Conservation (phyloP, 2,888 invertebrate species). For the Dilophus febrilis region DNA sequence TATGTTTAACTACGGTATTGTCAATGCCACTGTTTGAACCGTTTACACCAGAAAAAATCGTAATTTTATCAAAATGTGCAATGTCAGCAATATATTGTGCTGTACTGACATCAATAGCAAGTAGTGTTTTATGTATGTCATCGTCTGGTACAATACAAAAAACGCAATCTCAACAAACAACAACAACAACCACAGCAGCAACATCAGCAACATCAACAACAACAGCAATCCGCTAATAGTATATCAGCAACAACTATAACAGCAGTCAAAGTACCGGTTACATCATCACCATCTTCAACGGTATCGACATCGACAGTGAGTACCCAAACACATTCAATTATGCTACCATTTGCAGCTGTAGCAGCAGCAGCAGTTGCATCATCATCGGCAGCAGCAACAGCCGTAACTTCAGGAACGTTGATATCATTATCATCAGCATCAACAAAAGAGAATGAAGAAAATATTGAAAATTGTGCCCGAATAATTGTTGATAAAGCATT, state of each 20-base stretch:
- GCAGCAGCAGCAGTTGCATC: neutral
- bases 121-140: constrained; percentile 40
- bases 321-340: constrained; percentile 7
- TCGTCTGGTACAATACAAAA: constrained; percentile 21
- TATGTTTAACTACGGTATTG: constrained; percentile 60
- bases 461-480: constrained; percentile 53
- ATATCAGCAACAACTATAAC: too few relatives aligned
- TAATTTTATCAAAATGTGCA: constrained; percentile 63
- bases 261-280: too few relatives aligned
- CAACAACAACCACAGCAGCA: constrained; percentile 11
- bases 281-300: constrained; percentile 11
- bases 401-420: too few relatives aligned
- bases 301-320: constrained; percentile 1
- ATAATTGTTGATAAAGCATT: constrained; percentile 76
- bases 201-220: constrained; percentile 2
- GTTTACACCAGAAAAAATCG: constrained; percentile 63
- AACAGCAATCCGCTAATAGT: too few relatives aligned
- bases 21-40: constrained; percentile 80
- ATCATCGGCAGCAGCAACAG: too few relatives aligned
- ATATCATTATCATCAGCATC: constrained; percentile 14
- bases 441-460: constrained; percentile 48
- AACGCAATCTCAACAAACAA: too few relatives aligned
- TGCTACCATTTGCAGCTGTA: constrained; percentile 10
- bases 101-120: constrained; percentile 49
- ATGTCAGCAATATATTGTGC: constrained; percentile 72